Conservation (phyloP, 2,888 invertebrate genomes). For the Sarcophaga carnaria region DNA sequence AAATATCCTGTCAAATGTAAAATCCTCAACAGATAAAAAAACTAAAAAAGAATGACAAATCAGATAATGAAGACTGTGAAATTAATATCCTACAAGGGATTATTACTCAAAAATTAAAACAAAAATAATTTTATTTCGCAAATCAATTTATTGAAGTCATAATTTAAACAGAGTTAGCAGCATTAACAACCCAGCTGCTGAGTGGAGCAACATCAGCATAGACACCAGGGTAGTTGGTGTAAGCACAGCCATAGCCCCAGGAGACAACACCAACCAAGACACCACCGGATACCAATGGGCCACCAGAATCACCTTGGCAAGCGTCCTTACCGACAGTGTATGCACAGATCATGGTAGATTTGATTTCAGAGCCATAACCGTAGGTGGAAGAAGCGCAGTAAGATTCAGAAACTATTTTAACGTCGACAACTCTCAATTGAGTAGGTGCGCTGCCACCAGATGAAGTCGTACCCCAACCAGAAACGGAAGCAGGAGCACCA, state of each 20-base stretch:
- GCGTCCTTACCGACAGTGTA: conserved; percentile 73
- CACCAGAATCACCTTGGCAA: conserved; percentile 79
- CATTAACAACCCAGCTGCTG: conserved; percentile 71
- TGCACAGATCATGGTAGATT: conserved; percentile 75
- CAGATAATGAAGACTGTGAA: no score
- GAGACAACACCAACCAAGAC: conserved; percentile 76
- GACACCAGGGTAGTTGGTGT: conserved; percentile 74
- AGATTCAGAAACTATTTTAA: conserved; percentile 76
- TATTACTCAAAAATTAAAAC: no score
- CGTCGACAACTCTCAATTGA: conserved; percentile 81
- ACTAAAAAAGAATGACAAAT: no score
- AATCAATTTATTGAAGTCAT: background rate
- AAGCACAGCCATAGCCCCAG: conserved; percentile 76
- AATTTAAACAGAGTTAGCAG: conserved; percentile 54
- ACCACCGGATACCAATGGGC: conserved; percentile 74
- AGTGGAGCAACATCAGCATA: conserved; percentile 71
- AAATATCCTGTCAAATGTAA: no score
- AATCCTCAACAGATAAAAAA: no score
- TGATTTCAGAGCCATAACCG: conserved; percentile 72
- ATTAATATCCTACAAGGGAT: no score
- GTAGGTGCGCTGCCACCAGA: conserved; percentile 73
- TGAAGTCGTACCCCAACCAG: conserved; percentile 73
- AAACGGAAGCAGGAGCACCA: conserved; percentile 68
- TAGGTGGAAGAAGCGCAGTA: conserved; percentile 82
- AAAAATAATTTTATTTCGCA: background rate